A percentile compares a stretch with the other conserved stretches of the same genome.
Conservation (phyloP, 2,888 invertebrate species). For the Drosophila heteroneura region DNA sequence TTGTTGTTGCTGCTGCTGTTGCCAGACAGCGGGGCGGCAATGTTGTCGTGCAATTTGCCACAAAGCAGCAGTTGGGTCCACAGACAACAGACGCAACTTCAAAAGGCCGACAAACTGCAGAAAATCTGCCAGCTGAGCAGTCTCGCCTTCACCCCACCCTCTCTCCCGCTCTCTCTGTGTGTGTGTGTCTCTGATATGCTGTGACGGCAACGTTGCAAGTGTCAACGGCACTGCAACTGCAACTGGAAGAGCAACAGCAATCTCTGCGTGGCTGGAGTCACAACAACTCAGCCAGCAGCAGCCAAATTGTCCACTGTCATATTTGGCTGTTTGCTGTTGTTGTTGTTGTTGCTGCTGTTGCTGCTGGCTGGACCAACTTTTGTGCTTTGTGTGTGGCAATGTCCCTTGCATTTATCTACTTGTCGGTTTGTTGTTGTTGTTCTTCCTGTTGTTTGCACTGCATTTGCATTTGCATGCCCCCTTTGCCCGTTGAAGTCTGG, state of each 20-base stretch:
- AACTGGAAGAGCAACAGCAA: constrained; percentile 21
- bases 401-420: constrained; percentile 54
- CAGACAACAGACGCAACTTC: constrained; percentile 54
- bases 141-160: constrained; percentile 2
- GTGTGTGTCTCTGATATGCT: background rate
- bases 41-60: constrained; percentile 59
- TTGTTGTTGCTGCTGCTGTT: constrained; percentile 12
- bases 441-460: constrained; percentile 42
- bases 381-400: constrained; percentile 37
- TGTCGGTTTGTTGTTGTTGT: constrained; percentile 41
- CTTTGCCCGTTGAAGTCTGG: background rate
- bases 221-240: constrained; percentile 42
- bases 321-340: constrained; percentile 3
- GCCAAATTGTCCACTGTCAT: constrained; percentile 41
- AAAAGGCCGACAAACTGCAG: constrained; percentile 76
- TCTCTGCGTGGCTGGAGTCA: constrained; percentile 60
- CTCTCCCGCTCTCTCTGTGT: background rate
- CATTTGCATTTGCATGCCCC: constrained; percentile 53
- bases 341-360: constrained; percentile 9
- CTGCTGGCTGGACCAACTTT: constrained; percentile 48
- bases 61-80: constrained; percentile 25
- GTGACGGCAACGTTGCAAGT: constrained; percentile 53
- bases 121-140: constrained; percentile 42
- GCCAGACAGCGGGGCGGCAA: constrained; percentile 55
- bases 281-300: constrained; percentile 68